Conservation (phyloP, 2,113 vertebrate genomes). For the Carassius auratus region DNA sequence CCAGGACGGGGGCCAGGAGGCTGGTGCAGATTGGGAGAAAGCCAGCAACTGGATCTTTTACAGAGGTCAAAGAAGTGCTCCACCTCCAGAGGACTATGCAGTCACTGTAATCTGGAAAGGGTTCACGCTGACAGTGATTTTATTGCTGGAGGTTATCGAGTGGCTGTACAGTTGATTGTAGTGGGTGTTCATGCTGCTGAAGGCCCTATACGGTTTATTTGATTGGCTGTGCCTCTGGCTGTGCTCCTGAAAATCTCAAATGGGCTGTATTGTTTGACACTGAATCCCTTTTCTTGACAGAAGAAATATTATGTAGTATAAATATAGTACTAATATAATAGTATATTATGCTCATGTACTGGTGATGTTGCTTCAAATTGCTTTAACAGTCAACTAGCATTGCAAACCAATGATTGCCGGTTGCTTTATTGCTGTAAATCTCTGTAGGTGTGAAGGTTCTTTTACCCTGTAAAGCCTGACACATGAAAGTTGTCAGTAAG, state of each 20-base stretch:
- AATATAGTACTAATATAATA: no score
- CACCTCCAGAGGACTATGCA: slow-evolving; percentile 6
- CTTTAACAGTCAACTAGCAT: not conserved
- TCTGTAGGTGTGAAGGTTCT: not conserved
- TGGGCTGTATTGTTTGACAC: not conserved
- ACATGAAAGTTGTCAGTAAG: no score
- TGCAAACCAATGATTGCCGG: not conserved
- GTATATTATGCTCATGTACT: not conserved
- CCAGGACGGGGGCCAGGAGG: slow-evolving; percentile 4
- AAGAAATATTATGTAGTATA: no score
- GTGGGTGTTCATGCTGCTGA: not conserved
- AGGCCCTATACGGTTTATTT: not conserved
- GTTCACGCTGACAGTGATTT: slow-evolving; percentile 5
- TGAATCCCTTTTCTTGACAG: not conserved
- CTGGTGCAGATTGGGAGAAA: slow-evolving; percentile 21
- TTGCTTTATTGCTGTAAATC: not conserved
- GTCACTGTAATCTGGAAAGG: not conserved
- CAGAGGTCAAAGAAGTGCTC: slow-evolving; percentile 18
- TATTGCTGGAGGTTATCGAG: slow-evolving; percentile 18
- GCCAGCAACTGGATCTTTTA: slow-evolving; percentile 26
- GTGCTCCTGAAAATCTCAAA: slow-evolving; percentile 6
- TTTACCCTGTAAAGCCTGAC: not conserved
- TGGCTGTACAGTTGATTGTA: slow-evolving; percentile 20
- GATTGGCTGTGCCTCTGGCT: not conserved
- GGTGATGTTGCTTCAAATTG: not conserved